phyloP scores from a whole-genome alignment of 2,888 invertebrate species.

The Zhengitettix transpicula region DNA sequence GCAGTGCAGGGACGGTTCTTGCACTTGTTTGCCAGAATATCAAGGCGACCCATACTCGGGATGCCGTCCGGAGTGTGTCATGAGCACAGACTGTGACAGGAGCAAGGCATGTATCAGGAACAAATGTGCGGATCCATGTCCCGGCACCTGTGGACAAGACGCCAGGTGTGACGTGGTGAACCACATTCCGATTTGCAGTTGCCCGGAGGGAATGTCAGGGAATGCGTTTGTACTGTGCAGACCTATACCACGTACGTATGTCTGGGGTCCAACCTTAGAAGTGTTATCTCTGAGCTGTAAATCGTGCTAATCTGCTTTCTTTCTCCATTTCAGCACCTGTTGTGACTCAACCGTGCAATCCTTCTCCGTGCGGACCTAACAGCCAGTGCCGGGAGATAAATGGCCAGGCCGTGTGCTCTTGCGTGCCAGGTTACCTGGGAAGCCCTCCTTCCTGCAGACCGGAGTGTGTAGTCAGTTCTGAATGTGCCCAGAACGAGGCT shows the following conservation, averaged over 20 bases:
- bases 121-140: slow-evolving; percentile 55
- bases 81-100: slow-evolving; percentile 52
- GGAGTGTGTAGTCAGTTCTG: slow-evolving; percentile 59
- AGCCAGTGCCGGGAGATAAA: slow-evolving; percentile 57
- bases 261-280: background rate
- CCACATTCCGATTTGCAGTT: slow-evolving; percentile 61
- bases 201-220: slow-evolving; percentile 50
- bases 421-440: slow-evolving; percentile 51
- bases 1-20: slow-evolving; percentile 37
- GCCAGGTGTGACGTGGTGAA: slow-evolving; percentile 57
- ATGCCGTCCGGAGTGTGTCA: slow-evolving; percentile 50
- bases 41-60: slow-evolving; percentile 26
- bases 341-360: slow-evolving; percentile 39
- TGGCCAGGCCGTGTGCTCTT: slow-evolving; percentile 58
- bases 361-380: slow-evolving; percentile 57
- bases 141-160: slow-evolving; percentile 55
- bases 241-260: slow-evolving; percentile 32
- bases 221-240: slow-evolving; percentile 52
- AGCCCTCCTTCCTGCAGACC: slow-evolving; percentile 62
- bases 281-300: no score
- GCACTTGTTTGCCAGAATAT: slow-evolving; percentile 27
- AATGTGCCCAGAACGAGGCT: slow-evolving; percentile 55
- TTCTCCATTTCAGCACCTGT: slow-evolving; percentile 24
- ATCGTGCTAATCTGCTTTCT: no score
- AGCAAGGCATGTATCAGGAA: slow-evolving; percentile 52